Base-by-base conservation (phyloP, 2,113 vertebrate species). In the Saguinus imperator region DNA sequence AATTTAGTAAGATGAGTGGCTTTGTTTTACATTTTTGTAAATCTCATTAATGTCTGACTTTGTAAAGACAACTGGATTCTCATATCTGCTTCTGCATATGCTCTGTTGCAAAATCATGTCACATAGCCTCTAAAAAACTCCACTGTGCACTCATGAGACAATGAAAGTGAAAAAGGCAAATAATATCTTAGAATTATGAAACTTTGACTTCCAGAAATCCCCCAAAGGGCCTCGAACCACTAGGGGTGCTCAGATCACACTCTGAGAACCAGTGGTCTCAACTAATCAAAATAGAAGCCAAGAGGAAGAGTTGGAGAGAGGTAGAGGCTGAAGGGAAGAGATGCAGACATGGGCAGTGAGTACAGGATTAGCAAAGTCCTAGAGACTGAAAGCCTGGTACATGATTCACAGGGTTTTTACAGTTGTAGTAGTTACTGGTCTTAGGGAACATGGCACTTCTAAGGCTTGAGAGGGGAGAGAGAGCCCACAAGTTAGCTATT, bases 11-110 rank as follows among this genome's bases (percentile, higher is more conserved):
- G 43, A 57, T 64, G 43, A 72, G 35, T 50, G 43, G 70, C 84
- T 93, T 95, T 75, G 43, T 89, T 83, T 79, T 89, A 76, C 11
- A 20, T 70, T 55, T 95, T 96, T 92, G 16, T 21, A 81, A 23
- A 77, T 87, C 43, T 94, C 66, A 86, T 66, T 81, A 40, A 75
- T 40, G 29, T 29, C 61, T 55, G 48, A 29, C 88, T 90, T 64
- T 57, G 50, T 61, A 68, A 76, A 64, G 11, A 23, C 3, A 48
- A 27, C 87, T 58, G 35, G n/a, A 18, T 66, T 94, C 76, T 70
- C 35, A 13, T 32, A 43, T 40, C n/a, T 79, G 52, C 68, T 55
- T 87, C 93, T 87, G 32, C 20, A 9, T 68, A 79, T 48, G 43
- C 0, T 58, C 64, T 85, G 35, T 77, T 84, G 16, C 17, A 55